These are phyloP conservation scores for Ophioninae sp. DNA, from an alignment of 2,888 invertebrate species.

Conservation along the genomic window DNA sequence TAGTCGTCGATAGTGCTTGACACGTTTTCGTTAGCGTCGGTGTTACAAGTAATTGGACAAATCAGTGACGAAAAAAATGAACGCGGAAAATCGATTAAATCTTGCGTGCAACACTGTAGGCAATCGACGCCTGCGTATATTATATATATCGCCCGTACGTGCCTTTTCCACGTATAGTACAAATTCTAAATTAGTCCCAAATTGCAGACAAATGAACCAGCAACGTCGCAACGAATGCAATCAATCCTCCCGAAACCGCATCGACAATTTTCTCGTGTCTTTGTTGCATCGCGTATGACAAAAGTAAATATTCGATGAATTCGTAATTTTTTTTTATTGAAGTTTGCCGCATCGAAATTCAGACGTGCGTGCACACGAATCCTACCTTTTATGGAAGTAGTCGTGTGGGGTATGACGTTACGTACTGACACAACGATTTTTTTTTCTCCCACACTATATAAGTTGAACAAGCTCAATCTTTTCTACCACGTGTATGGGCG, in stretches of 20 bases:
- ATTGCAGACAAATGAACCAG: background rate
- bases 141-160: background rate
- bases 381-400: conserved; percentile 61
- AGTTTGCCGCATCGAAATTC: conserved; percentile 40
- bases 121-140: background rate
- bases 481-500: conserved; percentile 50
- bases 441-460: conserved; percentile 11
- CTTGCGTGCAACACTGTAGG: background rate
- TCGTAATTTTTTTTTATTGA: conserved; percentile 43
- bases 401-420: conserved; percentile 57
- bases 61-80: background rate
- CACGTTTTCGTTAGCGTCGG: too few species aligned
- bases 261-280: background rate
- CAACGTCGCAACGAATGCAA: background rate
- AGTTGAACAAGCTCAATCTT: conserved; percentile 5
- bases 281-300: background rate
- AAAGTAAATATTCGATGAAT: conserved; percentile 45
- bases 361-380: conserved; percentile 10
- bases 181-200: background rate
- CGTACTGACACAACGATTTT: conserved; percentile 44
- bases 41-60: background rate
- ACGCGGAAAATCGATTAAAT: background rate
- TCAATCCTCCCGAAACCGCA: background rate
- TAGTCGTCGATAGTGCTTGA: conserved; percentile 1
- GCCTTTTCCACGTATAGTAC: background rate